Base-by-base conservation (phyloP, 2,113 vertebrate genomes). In the Odocoileus virginianus region DNA sequence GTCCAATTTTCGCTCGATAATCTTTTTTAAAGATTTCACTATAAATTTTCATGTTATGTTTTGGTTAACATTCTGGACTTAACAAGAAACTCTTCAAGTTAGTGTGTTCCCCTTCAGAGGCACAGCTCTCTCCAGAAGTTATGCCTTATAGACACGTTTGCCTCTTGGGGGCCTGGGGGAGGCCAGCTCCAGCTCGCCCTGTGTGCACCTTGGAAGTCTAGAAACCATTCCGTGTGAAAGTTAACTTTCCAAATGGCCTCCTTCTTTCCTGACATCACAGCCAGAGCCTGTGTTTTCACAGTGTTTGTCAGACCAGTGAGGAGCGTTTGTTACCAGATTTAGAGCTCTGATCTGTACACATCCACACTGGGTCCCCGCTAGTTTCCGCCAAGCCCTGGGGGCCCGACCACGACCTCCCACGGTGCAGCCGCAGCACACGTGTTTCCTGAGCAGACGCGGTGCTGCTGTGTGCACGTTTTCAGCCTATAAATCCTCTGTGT, bases 401-500 rank as follows among this genome's bases (percentile, higher is more conserved):
- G 57, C 54, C 86, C 58, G 13, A 15, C 28, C 10, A 3, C 30
- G 58, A 82, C 87, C 57, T 94, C 95, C 92, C 86, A 87, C 30
- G 3, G 7, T 54, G 52, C 17, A 3, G 16, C 30, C 5, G 2
- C 13, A 30, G 71, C 71, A 57, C 93, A 57, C 27, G 7, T 82
- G 50, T 87, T 87, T 95, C 33, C 92, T 71, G 81, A 95, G 89
- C 27, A 45, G 96, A 61, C 58, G 67, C 11, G 3, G 57, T n/a
- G 55, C 33, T 96, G 79, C 78, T 55, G 14, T 74, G 78, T 52
- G 71, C 84, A 43, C 23, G 2, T 54, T 93, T 91, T 90, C 55
- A 83, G 90, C 76, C 90, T 89, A 74, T 97, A 96, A 98, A 97
- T 96, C 52, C 27, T 79, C 9, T 16, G 0, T 9, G 27, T 93